Percentiles rank a stretch among this genome's conserved stretches.
These are phyloP conservation scores for Hydropotes inermis DNA, from an alignment of 2,113 vertebrate species.

Conservation along the genomic window DNA sequence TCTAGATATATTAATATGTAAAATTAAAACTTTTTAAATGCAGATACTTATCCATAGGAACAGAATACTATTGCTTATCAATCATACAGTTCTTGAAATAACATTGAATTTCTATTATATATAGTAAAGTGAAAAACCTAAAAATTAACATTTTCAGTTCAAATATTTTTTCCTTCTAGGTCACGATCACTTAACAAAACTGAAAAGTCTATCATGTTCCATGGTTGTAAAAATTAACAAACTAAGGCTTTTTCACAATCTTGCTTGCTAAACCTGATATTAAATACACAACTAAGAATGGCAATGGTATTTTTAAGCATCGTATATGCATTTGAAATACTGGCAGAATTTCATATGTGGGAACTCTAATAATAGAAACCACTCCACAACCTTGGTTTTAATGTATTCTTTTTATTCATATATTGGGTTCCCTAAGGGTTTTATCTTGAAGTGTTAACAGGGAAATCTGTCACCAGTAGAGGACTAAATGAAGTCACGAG, in stretches of 20 bases:
- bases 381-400: background rate
- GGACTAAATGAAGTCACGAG: conserved; percentile 36
- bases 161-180: background rate
- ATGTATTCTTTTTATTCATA: conserved; percentile 3
- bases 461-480: conserved; percentile 40
- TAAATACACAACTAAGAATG: conserved; percentile 8
- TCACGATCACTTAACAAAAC: background rate
- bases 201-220: background rate
- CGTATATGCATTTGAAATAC: background rate
- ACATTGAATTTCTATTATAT: background rate
- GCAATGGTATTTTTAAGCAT: background rate
- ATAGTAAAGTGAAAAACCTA: background rate
- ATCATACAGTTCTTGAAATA: background rate
- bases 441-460: conserved; percentile 53
- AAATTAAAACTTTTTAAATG: conserved; percentile 27
- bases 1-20: background rate
- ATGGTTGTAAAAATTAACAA: background rate
- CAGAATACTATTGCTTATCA: background rate
- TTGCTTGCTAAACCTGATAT: conserved; percentile 5
- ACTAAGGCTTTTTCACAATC: background rate
- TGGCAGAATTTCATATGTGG: background rate
- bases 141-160: background rate
- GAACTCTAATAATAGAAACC: conserved; percentile 17
- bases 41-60: background rate
- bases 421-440: conserved; percentile 5